Percentiles rank a stretch among this genome's conserved stretches.
phyloP scores from a whole-genome alignment of 2,797 vertebrate species.

The Typhlichthys subterraneus region DNA sequence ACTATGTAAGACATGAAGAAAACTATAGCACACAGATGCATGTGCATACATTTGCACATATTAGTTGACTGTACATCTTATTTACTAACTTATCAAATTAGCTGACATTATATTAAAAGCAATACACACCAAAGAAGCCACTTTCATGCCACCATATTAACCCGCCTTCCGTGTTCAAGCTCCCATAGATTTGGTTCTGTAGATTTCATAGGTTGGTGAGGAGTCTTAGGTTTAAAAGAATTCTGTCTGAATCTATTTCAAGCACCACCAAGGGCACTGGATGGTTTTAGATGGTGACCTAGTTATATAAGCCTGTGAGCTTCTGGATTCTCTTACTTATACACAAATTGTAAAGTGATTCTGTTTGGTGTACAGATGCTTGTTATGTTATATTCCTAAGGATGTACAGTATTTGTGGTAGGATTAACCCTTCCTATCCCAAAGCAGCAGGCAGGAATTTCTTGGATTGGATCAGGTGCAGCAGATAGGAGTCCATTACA shows the following conservation, averaged over 20 bases:
- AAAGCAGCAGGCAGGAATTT: slow-evolving; percentile 8
- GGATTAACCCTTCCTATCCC: slow-evolving; percentile 39
- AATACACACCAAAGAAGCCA: not conserved
- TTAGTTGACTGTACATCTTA: not conserved
- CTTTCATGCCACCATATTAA: slow-evolving; percentile 12
- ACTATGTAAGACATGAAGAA: slow-evolving; percentile 2
- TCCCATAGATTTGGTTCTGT: slow-evolving; percentile 35
- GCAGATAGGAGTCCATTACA: slow-evolving; percentile 67
- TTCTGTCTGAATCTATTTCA: slow-evolving; percentile 75
- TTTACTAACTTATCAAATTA: no score
- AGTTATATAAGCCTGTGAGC: slow-evolving; percentile 74
- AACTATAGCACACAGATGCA: slow-evolving; percentile 5
- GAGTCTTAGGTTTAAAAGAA: slow-evolving; percentile 70
- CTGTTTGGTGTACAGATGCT: slow-evolving; percentile 12
- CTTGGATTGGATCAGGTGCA: slow-evolving; percentile 68
- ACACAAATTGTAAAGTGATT: slow-evolving; percentile 40
- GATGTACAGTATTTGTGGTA: slow-evolving; percentile 8
- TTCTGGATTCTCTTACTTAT: slow-evolving; percentile 64
- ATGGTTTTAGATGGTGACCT: slow-evolving; percentile 78
- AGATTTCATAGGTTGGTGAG: slow-evolving; percentile 62
- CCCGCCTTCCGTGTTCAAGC: slow-evolving; percentile 36
- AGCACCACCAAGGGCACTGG: slow-evolving; percentile 78
- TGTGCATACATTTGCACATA: not conserved
- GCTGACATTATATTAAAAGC: no score
- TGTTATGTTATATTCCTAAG: slow-evolving; percentile 28